Evolutionary conservation across 1,140 invertebrate species (phyloP).

Genomic region (Musca vetustissima): DNA sequence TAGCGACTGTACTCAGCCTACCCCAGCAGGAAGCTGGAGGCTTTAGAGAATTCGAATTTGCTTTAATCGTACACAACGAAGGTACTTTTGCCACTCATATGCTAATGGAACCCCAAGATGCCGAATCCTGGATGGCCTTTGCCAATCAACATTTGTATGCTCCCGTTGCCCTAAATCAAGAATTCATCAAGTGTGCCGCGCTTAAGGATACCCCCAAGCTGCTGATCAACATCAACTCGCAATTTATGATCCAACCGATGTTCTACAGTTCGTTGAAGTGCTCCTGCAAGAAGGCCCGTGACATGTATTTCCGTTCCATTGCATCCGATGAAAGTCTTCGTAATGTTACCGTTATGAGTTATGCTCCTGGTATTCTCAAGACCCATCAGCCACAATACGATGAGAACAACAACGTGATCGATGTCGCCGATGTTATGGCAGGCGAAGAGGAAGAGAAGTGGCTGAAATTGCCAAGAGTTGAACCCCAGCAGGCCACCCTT

Average conservation of each 20-base stretch:
- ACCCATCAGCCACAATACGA: constrained; percentile 62
- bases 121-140: constrained; percentile 66
- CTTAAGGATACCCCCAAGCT: constrained; percentile 57
- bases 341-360: constrained; percentile 78
- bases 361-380: constrained; percentile 92
- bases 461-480: constrained; percentile 31
- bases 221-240: constrained; percentile 88
- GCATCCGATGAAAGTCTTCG: constrained; percentile 65
- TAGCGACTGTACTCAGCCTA: constrained; percentile 30
- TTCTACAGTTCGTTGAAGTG: constrained; percentile 78
- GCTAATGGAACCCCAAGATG: constrained; percentile 62
- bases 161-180: constrained; percentile 75
- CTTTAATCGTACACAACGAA: constrained; percentile 86
- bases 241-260: constrained; percentile 76
- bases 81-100: constrained; percentile 73
- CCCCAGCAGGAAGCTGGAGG: constrained; percentile 12
- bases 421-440: constrained; percentile 33
- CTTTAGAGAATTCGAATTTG: constrained; percentile 61
- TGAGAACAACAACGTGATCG: constrained; percentile 42
- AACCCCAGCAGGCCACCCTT: constrained; percentile 37
- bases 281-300: constrained; percentile 81
- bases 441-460: constrained; percentile 19
- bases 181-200: constrained; percentile 63
- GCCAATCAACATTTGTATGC: constrained; percentile 79
- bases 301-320: constrained; percentile 87